Percentiles rank a stretch among this genome's conserved stretches.
phyloP scores from a whole-genome alignment of 2,888 invertebrate genomes.

The Petrolisthes manimaculis region DNA sequence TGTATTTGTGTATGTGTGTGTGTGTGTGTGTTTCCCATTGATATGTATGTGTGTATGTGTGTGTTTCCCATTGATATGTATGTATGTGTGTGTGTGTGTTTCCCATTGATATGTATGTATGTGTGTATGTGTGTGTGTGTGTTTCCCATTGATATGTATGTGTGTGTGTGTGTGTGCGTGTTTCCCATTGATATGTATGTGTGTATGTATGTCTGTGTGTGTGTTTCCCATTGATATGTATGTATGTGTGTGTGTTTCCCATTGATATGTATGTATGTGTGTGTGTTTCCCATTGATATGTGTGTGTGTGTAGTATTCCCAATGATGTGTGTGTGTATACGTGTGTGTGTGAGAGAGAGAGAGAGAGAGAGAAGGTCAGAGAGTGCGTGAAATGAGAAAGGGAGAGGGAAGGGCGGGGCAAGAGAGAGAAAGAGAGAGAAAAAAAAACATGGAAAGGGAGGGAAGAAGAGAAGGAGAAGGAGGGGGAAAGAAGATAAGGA shows the following conservation, averaged over 20 bases:
- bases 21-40: neutral
- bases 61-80: too few species aligned
- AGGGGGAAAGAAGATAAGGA: neutral
- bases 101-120: too few species aligned
- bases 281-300: too few species aligned
- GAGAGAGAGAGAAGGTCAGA: neutral
- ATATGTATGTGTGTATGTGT: too few species aligned
- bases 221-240: too few species aligned
- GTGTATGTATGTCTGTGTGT: too few species aligned
- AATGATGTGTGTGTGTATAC: too few species aligned
- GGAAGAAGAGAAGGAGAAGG: neutral
- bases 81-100: too few species aligned
- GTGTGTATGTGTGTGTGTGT: neutral
- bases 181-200: neutral
- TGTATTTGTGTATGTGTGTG: too few species aligned
- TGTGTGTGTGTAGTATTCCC: neutral
- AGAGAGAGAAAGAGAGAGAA: too few species aligned
- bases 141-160: neutral
- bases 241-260: neutral
- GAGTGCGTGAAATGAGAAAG: neutral
- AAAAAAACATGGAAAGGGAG: neutral
- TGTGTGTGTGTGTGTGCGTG: neutral
- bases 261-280: too few species aligned
- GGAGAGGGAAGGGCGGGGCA: neutral
- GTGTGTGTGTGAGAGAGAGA: constrained; percentile 11